Percentiles rank a stretch among this genome's conserved stretches.
These are phyloP conservation scores for Peromyscus leucopus DNA, from an alignment of 2,113 vertebrate genomes.

Conservation along the genomic window DNA sequence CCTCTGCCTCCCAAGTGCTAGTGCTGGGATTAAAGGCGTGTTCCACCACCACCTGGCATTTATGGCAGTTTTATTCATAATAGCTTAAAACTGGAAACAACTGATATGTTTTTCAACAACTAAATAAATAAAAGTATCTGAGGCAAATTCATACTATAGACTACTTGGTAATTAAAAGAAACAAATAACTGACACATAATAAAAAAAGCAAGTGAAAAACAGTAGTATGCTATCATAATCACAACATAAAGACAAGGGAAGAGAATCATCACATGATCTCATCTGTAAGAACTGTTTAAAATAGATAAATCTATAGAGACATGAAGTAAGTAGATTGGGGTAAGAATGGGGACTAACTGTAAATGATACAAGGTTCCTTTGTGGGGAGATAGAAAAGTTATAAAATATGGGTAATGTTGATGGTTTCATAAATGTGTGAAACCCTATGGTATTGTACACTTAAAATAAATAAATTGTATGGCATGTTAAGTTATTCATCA, in stretches of 20 bases:
- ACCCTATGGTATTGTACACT: background rate
- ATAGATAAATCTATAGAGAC: background rate
- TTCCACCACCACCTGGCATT: background rate
- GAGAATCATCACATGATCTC: background rate
- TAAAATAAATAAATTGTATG: conserved; percentile 12
- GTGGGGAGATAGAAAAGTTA: background rate
- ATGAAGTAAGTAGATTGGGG: background rate
- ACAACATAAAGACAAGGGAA: background rate
- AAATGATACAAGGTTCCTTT: background rate
- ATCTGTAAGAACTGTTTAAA: too few species aligned
- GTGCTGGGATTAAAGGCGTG: too few species aligned
- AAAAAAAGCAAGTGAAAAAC: background rate
- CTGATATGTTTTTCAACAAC: conserved; percentile 7
- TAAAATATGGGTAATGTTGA: background rate
- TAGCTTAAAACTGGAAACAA: conserved; percentile 24
- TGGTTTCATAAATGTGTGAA: conserved; percentile 17
- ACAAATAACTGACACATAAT: background rate
- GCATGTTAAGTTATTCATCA: background rate
- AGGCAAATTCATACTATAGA: background rate
- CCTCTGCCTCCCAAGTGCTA: too few species aligned
- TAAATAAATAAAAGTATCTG: conserved; percentile 12
- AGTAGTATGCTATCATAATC: background rate
- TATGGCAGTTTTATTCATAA: background rate
- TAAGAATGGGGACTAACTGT: background rate
- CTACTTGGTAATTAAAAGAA: conserved; percentile 43